Conservation (phyloP, 2,888 invertebrate species). For the Allophyes oxyacanthae region DNA sequence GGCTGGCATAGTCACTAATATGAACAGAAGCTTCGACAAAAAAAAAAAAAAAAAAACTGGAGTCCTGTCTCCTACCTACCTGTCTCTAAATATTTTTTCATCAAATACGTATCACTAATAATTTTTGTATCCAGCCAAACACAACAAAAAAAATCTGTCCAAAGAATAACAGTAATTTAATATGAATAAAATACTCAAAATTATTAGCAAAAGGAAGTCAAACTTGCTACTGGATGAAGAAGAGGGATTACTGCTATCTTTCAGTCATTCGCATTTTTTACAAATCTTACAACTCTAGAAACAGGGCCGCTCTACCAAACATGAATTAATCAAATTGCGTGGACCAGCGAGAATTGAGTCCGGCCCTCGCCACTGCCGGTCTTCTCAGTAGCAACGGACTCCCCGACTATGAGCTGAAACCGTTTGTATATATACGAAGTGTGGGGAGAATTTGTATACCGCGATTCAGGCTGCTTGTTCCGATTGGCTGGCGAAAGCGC, state of each 20-base stretch:
- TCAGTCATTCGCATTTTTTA: constrained; percentile 61
- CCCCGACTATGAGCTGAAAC: constrained; percentile 57
- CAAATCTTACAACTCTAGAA: constrained; percentile 67
- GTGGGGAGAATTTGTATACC: constrained; percentile 64
- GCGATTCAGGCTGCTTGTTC: constrained; percentile 64
- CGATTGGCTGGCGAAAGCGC: constrained; percentile 67
- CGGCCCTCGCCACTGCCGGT: constrained; percentile 85
- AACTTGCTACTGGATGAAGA: constrained; percentile 85
- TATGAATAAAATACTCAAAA: background rate
- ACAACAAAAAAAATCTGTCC: no score
- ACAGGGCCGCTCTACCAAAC: constrained; percentile 80
- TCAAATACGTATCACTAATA: no score
- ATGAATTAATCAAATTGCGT: constrained; percentile 72
- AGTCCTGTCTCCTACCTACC: no score
- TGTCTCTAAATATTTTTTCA: no score
- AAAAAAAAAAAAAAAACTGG: no score
- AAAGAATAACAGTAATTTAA: background rate
- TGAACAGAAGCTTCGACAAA: no score
- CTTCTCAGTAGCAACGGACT: constrained; percentile 87
- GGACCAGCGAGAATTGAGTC: constrained; percentile 83
- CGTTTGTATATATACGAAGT: constrained; percentile 54
- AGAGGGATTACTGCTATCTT: constrained; percentile 74
- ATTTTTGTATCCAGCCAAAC: no score
- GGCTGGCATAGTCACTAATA: no score
- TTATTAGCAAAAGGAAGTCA: constrained; percentile 79